Percentiles rank a stretch among this genome's conserved stretches.
Evolutionary conservation across 2,113 vertebrate species (phyloP).

Genomic region (Brachirus orientalis): DNA sequence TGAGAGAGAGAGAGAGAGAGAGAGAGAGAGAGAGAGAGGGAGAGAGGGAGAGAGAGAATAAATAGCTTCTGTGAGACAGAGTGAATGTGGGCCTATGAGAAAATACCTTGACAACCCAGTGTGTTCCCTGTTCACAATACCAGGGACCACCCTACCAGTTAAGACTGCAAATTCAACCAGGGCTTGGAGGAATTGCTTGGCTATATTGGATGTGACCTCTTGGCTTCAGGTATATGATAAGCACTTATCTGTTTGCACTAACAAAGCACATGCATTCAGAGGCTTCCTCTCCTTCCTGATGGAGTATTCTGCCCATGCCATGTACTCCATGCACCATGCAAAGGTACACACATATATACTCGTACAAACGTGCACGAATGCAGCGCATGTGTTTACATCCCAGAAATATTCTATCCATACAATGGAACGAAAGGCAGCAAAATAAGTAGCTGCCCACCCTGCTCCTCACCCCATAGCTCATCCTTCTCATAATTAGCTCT

Average conservation of each 20-base stretch:
- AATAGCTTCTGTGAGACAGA: constrained; percentile 42
- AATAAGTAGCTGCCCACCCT: constrained; percentile 77
- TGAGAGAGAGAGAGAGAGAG: neutral
- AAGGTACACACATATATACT: constrained; percentile 6
- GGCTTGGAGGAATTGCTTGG: constrained; percentile 68
- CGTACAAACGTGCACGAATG: constrained; percentile 11
- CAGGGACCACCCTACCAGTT: constrained; percentile 65
- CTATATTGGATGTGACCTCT: constrained; percentile 74
- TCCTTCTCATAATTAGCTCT: constrained; percentile 83
- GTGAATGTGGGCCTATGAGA: constrained; percentile 52
- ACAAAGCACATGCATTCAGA: constrained; percentile 66
- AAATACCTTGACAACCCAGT: constrained; percentile 53
- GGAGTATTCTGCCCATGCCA: constrained; percentile 47
- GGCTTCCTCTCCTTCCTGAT: constrained; percentile 37
- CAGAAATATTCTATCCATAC: constrained; percentile 73
- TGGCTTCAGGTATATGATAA: constrained; percentile 79
- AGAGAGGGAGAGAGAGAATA: constrained; percentile 24
- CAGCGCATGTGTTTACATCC: constrained; percentile 71
- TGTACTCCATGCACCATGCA: constrained; percentile 28
- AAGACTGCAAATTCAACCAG: constrained; percentile 71
- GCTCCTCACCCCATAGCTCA: constrained; percentile 74
- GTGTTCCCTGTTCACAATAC: constrained; percentile 62
- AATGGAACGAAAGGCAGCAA: constrained; percentile 77
- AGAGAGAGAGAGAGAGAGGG: constrained; percentile 6
- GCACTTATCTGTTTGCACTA: constrained; percentile 78